Base-by-base conservation (phyloP, 2,113 vertebrate genomes). In the Bucco capensis region DNA sequence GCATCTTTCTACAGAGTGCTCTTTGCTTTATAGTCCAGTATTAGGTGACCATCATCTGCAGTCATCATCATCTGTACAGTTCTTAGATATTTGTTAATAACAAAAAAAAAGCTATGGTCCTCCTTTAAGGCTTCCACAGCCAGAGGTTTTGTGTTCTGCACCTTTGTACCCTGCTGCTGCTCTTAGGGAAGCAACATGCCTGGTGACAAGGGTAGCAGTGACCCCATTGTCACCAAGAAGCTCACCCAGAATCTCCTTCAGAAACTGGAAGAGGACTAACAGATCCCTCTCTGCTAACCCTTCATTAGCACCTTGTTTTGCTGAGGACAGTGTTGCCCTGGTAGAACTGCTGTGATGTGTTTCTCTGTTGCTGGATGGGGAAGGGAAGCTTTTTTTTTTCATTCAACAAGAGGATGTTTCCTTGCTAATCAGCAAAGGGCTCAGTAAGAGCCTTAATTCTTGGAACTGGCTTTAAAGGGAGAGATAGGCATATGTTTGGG, bases 21-120 rank as follows among this genome's bases (percentile, higher is more conserved):
- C 15, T 67, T 42, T 33, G 33, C 37, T 1, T 24, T 38, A 28
- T n/a, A 44, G 0, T 27, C 21, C n/a, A 40, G 22, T 12, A 17
- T 46, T 38, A 13, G 4, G 40, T 27, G 79, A 18, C 69, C 33
- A 24, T 19, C 56, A 62, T 7, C 56, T 86, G 46, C 46, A 51
- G 50, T 24, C 28, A 4, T 5, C 25, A 2, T 0, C 4, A 21
- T 3, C 3, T 1, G 8, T 35, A 25, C 56, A 28, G 30, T 16
- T 56, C 64, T 46, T 8, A 31, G 19, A 8, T 12, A 58, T 19
- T 24, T 27, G 8, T 19, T 27, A 30, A 31, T 11, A 12, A 13
- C 7, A 3, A 8, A 19, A 30, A n/a, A 33, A 64, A 19, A 53
- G 4, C 14, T 8, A 5, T 0, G 27, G 19, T 18, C 9, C 3